Base-by-base conservation (phyloP, 1,140 invertebrate genomes). In the Leptopilina clavipes region DNA sequence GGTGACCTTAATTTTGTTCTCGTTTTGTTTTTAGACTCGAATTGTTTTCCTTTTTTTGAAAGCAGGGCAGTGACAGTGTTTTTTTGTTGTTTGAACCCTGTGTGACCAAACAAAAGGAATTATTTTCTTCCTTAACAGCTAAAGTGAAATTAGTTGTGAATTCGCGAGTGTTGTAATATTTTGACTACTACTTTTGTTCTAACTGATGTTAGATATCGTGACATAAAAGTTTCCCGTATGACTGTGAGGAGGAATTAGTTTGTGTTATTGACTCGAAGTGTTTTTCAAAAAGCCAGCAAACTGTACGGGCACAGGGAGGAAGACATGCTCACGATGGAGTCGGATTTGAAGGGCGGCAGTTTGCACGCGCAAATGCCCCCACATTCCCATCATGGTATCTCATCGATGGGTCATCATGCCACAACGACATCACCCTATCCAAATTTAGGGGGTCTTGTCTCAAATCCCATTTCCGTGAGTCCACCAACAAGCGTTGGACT, bases 281-380 rank as follows among this genome's bases (percentile, higher is more conserved):
- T 22, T 54, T 71, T 77, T 83, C 56, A 83, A 79, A 92, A 92
- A 84, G 76, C 78, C 87, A 90, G 88, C 93, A 94, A 94, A 86
- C 93, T 94, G 93, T 94, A 93, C 93, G 92, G 92, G 83, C 93
- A 92, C 87, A 90, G 92, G 90, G 92, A 93, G 89, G 93, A 94
- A 88, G 94, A 94, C 82, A 96, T 96, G 95, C 92, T 96, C 89
- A 96, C 95, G 91, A 96, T 96, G 95, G 95, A 96, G 92, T 92
- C 94, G 89, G 95, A 96, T 90, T 92, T 96, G 88, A 96, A 96
- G 89, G 95, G 95, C 91, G 94, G 94, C 91, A 95, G 92, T 88
- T 90, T 95, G 85, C 95, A 95, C 86, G 95, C 93, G 82, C 94
- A 94, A 79, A 95, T 95, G 93, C 94, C 95, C 83, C 94, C 95